A percentile compares a stretch with the other conserved stretches of the same genome.
Conservation (phyloP, 2,888 invertebrate genomes). For the Amphipoea lucens region DNA sequence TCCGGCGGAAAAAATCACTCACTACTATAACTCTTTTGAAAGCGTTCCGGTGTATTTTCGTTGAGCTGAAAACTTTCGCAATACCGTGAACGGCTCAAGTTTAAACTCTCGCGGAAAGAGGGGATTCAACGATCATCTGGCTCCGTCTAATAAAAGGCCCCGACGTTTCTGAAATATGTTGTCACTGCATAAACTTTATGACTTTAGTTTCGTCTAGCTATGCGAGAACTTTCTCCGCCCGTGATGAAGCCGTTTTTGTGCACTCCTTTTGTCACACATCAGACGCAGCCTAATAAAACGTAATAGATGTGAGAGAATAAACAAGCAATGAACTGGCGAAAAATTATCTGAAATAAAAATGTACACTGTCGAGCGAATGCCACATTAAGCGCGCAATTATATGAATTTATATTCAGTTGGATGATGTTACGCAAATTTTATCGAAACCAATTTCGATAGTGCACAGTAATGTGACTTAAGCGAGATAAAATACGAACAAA, state of each 20-base stretch:
- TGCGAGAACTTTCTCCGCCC: constrained; percentile 76
- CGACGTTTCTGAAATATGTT: constrained; percentile 87
- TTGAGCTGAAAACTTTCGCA: constrained; percentile 89
- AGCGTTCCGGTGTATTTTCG: constrained; percentile 89
- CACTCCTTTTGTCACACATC: constrained; percentile 73
- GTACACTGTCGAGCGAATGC: constrained; percentile 70
- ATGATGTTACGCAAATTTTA: constrained; percentile 83
- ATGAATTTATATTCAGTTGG: constrained; percentile 84
- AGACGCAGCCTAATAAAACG: constrained; percentile 67
- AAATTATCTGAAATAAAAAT: constrained; percentile 66
- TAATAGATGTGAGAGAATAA: constrained; percentile 54
- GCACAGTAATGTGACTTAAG: constrained; percentile 78
- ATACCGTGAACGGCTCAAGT: constrained; percentile 85
- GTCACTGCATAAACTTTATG: constrained; percentile 89
- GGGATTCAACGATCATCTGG: constrained; percentile 85
- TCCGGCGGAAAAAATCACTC: constrained; percentile 78
- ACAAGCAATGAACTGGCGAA: constrained; percentile 48
- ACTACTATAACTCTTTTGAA: constrained; percentile 85
- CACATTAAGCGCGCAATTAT: constrained; percentile 84
- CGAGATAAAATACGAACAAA: constrained; percentile 83
- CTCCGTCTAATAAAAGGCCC: constrained; percentile 86
- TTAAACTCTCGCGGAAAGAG: constrained; percentile 82
- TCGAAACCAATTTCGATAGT: constrained; percentile 88
- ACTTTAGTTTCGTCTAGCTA: constrained; percentile 84
- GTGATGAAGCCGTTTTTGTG: constrained; percentile 76